Base-by-base conservation (phyloP, 92 coral and sea anemone species). In the Umimayanthus chanpuru region DNA sequence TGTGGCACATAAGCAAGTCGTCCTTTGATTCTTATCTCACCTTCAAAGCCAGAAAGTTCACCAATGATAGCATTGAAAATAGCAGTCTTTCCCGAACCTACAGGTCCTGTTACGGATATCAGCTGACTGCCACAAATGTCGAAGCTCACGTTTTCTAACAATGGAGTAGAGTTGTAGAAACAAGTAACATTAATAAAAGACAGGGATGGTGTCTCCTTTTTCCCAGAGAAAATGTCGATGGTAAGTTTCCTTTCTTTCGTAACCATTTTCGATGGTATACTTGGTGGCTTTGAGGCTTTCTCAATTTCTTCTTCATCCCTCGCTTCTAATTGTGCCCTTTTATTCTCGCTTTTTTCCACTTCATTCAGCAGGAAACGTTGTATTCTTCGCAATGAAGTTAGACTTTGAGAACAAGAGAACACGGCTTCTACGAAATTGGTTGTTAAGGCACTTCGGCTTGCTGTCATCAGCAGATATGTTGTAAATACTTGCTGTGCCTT, bases 1-100 rank as follows among this genome's bases (percentile, higher is more conserved):
- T 73, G 77, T 28, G 77, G 77, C 21, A 73, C 77, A 73, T 73
- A 73, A 73, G 77, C 77, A 9, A 73, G 11, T 6, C 40, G 20
- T 10, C 77, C 77, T 16, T 72, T 38, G 7, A 72, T 30, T 11
- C 14, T 72, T 12, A 25, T 29, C 18, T 72, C 39, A 25, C 76
- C 76, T 11, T 25, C 36, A 9, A 14, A 12, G 11, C 6, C n/a
- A 25, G 36, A 12, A 72, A 72, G 76, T 72, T 72, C 76, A 1
- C 76, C 76, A 72, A 72, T 5, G 76, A 72, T 72, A 4, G 76
- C 76, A 30, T 18, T 18, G 36, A 72, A 72, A 64, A 64, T 64
- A 1, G 70, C 20, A 64, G 70, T 64, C 70, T 64, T 64, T 64
- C 70, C 70, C 15, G 76, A 72, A 6, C 76, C 76, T 72, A 72